A percentile compares a stretch with the other conserved stretches of the same genome.
These are phyloP conservation scores for Laticauda colubrina DNA, from an alignment of 2,113 vertebrate genomes.

Conservation along the genomic window DNA sequence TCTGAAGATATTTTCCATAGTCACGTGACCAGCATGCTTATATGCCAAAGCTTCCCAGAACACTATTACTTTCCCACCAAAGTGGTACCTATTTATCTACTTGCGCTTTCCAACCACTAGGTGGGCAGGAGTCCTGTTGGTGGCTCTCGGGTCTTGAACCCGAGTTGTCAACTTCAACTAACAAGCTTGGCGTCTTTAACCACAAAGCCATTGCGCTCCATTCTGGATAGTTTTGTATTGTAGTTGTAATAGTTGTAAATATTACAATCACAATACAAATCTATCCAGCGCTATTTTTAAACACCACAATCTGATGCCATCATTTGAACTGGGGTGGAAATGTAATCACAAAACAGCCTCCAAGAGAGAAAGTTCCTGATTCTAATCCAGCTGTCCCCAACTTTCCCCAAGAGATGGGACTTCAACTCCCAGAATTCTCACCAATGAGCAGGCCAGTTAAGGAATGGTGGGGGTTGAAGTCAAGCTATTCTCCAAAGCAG, in stretches of 20 bases:
- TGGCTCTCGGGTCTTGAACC: not conserved
- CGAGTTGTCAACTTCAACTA: not conserved
- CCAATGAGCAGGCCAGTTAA: not conserved
- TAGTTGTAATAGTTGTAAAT: not conserved
- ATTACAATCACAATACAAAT: not conserved
- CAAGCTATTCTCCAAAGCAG: not conserved
- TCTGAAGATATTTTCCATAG: not conserved
- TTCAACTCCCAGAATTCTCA: not conserved
- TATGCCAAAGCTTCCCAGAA: not conserved
- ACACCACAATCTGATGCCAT: not conserved
- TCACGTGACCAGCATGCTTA: not conserved
- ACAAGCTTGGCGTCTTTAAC: not conserved
- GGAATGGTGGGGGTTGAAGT: not conserved
- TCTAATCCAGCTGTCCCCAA: not conserved
- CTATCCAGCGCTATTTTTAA: not conserved
- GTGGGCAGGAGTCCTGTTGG: not conserved
- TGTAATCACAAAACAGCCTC: not conserved
- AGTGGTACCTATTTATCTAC: not conserved
- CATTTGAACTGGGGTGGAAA: not conserved
- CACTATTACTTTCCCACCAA: not conserved
- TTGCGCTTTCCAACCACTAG: not conserved
- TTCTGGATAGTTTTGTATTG: not conserved
- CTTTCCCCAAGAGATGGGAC: not conserved
- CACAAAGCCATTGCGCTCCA: not conserved
- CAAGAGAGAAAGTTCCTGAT: not conserved